A percentile compares a stretch with the other conserved stretches of the same genome.
phyloP scores from a whole-genome alignment of 2,113 vertebrate species.

The Malurus cyaneus region DNA sequence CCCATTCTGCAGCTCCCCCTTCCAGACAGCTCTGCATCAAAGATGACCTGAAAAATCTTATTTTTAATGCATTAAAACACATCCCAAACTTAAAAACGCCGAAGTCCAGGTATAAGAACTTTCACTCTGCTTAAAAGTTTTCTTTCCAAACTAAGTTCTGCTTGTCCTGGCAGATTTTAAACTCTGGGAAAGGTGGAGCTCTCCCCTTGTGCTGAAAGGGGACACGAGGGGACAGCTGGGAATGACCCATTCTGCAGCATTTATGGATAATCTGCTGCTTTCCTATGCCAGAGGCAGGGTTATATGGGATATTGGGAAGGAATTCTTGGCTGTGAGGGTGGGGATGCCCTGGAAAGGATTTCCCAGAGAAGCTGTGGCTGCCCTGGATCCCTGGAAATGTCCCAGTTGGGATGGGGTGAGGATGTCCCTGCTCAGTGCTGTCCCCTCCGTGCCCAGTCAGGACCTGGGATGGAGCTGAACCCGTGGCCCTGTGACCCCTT shows the following conservation, averaged over 20 bases:
- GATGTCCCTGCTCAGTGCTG: not conserved
- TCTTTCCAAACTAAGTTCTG: not conserved
- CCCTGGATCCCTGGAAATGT: not conserved
- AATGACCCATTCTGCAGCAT: not conserved
- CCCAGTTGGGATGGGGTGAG: accelerated
- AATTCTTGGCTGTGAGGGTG: accelerated
- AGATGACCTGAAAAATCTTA: too few species aligned
- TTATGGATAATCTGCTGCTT: not conserved
- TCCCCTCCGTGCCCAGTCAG: not conserved
- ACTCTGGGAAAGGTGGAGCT: not conserved
- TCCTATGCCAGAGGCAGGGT: not conserved
- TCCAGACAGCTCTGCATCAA: too few species aligned
- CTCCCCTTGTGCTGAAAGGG: accelerated
- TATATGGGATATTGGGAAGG: not conserved
- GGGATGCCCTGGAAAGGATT: accelerated
- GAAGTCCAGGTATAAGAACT: too few species aligned
- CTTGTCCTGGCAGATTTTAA: not conserved
- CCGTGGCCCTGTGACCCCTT: not conserved
- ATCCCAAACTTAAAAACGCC: too few species aligned
- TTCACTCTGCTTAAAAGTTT: too few species aligned
- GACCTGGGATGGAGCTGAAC: not conserved
- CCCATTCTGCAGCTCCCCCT: too few species aligned
- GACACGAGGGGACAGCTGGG: not conserved
- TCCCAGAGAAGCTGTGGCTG: not conserved
- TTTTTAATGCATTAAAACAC: too few species aligned